Base-by-base conservation (phyloP, 2,888 invertebrate species). In the Leptinotarsa haldemani region DNA sequence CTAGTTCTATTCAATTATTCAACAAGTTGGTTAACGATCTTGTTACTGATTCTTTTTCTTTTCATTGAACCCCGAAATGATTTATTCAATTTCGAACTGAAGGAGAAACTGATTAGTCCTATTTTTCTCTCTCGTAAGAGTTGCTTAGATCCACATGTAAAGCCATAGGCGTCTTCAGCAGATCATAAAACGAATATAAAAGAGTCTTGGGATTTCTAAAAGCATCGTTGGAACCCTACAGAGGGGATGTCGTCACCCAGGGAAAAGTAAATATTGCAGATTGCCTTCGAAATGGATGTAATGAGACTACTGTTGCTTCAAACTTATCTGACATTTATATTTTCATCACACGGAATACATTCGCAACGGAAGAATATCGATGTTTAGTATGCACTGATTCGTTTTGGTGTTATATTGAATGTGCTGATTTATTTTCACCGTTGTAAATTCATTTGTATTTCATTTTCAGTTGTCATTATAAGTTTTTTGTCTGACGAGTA, bases 151-250 rank as follows among this genome's bases (percentile, higher is more conserved):
- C 2, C 25, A 58, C 12, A n/a, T 58, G 15, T 22, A 58, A 4
- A 25, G 78, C 74, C 79, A 78, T 80, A 80, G 46, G 79, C 77
- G 78, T 74, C 79, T 83, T 82, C 81, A 83, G 77, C 81, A 82
- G 81, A 80, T 77, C 80, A 82, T 82, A 82, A 82, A 83, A 82
- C 80, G 80, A 76, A 81, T 82, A 70, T 63, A 66, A 52, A 78
- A 78, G 80, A 81, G 83, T 79, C 81, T 80, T 80, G 79, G 79
- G 80, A 79, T 77, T 77, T 79, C 77, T 81, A 81, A 81, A 81
- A 82, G 78, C 79, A 74, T 75, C 79, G 78, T 77, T 77, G 78
- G 74, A 74, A 70, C 75, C 75, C 71, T 76, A 75, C 77, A 71
- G 56, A 61, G 79, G 76, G 75, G 76, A 76, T 75, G 71, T 46